Evolutionary conservation across 2,888 invertebrate genomes (phyloP), one percentile per base, ranked within the genome.

Genomic region (Perizoma affinitatum): DNA sequence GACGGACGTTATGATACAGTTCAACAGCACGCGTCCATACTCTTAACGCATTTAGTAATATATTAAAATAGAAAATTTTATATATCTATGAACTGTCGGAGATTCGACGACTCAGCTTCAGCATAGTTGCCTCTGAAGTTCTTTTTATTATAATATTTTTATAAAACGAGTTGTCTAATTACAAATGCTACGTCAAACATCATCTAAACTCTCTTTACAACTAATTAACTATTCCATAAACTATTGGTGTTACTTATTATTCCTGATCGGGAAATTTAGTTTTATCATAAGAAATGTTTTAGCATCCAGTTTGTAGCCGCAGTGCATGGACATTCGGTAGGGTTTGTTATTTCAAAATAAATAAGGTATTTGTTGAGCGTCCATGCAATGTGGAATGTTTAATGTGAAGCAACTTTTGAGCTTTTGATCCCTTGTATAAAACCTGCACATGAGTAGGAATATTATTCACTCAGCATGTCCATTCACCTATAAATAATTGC

Each of bases 61-160:
- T 91, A 91, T 89, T 91, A 91, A 91, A 91, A 91, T 91, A 91
- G 86, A 91, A 91, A 91, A 90, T 88, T 87, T 87, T 76, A 87
- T 87, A 87, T 85, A 87, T 77, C 87, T 90, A 89, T 46, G 43
- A 60, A 60, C 81, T 83, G 87, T 80, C 78, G 84, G 91, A 91
- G 90, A 90, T 90, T 89, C 90, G 79, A 81, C 81, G 81, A 81
- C 78, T 73, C 82, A 77, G 83, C 84, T 77, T 79, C 79, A 71
- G 77, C 76, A 67, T 61, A 74, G 79, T 75, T 71, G 75, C 78
- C 69, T 76, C 79, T 76, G 75, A 77, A 78, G 75, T 82, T 76
- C 72, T 71, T 74, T 73, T 72, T 74, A 62, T 40, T 67, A 60
- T 66, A 73, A 67, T 70, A 71, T 75, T 71, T 73, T 71, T 86